phyloP scores from a whole-genome alignment of 2,797 vertebrate genomes.

The Parauchenoglanis punctatus region DNA sequence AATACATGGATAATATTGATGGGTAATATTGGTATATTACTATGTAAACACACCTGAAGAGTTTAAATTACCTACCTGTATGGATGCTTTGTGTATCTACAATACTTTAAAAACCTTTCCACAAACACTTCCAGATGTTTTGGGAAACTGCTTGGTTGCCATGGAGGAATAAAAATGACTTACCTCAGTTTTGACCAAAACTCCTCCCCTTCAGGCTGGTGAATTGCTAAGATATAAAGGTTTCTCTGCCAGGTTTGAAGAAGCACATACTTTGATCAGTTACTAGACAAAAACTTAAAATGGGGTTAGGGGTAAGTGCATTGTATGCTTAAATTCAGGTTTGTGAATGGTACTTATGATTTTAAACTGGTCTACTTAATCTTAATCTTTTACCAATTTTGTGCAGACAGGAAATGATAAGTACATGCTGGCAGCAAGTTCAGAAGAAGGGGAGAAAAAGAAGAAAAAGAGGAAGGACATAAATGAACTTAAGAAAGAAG shows the following conservation, averaged over 20 bases:
- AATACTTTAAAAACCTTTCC: slow-evolving; percentile 48
- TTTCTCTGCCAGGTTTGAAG: slow-evolving; percentile 53
- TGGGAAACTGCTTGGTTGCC: slow-evolving; percentile 34
- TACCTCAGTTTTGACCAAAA: slow-evolving; percentile 21
- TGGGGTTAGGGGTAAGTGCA: slow-evolving; percentile 81
- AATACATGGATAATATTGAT: slow-evolving; percentile 18
- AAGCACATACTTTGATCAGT: slow-evolving; percentile 66
- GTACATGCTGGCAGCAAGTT: slow-evolving; percentile 88
- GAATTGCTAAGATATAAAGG: slow-evolving; percentile 70
- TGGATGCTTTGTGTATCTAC: slow-evolving; percentile 50
- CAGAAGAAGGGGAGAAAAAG: slow-evolving; percentile 79
- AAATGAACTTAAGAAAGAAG: slow-evolving; percentile 95
- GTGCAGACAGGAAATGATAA: slow-evolving; percentile 89
- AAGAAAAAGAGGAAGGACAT: slow-evolving; percentile 82
- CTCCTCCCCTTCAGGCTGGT: slow-evolving; percentile 69
- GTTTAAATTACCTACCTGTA: slow-evolving; percentile 44
- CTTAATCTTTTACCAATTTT: slow-evolving; percentile 38
- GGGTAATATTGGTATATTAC: slow-evolving; percentile 65
- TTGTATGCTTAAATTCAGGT: slow-evolving; percentile 38
- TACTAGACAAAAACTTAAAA: slow-evolving; percentile 60
- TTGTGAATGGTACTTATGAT: neutral
- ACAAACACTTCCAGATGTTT: slow-evolving; percentile 49
- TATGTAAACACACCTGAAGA: slow-evolving; percentile 39
- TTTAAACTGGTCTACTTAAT: neutral
- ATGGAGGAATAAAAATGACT: slow-evolving; percentile 34